phyloP scores from a whole-genome alignment of 2,888 invertebrate genomes.

The Agrochola circellaris region DNA sequence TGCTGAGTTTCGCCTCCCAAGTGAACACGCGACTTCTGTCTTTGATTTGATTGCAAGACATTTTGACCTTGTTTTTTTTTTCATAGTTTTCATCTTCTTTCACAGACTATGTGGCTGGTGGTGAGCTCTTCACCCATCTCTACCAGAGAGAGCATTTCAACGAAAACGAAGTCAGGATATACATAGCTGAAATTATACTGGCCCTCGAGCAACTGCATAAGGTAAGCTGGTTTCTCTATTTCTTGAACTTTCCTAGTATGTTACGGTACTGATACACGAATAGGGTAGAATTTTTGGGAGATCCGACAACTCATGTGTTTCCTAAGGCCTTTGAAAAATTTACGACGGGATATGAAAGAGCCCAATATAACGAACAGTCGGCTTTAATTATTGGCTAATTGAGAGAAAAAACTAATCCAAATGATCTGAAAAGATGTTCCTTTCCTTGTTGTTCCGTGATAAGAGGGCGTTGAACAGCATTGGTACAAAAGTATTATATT shows the following conservation, averaged over 20 bases:
- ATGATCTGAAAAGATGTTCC: neutral
- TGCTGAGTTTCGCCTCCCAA: neutral
- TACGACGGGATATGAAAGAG: neutral
- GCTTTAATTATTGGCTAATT: neutral
- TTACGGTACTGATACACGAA: neutral
- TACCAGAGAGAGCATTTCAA: constrained; percentile 98
- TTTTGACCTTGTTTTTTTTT: constrained; percentile 1
- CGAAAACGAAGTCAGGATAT: constrained; percentile 97
- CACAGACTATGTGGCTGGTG: constrained; percentile 98
- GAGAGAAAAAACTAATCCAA: constrained; percentile 20
- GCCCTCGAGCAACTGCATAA: constrained; percentile 98
- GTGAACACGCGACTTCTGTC: neutral
- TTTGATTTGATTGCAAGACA: neutral
- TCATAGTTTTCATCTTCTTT: constrained; percentile 43
- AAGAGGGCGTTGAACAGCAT: neutral
- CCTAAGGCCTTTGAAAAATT: neutral
- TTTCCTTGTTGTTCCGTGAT: constrained; percentile 19
- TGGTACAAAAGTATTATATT: neutral
- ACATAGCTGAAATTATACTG: constrained; percentile 98
- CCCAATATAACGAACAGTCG: neutral
- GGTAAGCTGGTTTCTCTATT: constrained; percentile 87
- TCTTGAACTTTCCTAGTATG: neutral
- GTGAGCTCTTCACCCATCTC: constrained; percentile 99
- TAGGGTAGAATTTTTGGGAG: neutral
- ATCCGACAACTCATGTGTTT: neutral